Conservation (phyloP, 92 coral and sea anemone genomes). For the Siderastrea radians region DNA sequence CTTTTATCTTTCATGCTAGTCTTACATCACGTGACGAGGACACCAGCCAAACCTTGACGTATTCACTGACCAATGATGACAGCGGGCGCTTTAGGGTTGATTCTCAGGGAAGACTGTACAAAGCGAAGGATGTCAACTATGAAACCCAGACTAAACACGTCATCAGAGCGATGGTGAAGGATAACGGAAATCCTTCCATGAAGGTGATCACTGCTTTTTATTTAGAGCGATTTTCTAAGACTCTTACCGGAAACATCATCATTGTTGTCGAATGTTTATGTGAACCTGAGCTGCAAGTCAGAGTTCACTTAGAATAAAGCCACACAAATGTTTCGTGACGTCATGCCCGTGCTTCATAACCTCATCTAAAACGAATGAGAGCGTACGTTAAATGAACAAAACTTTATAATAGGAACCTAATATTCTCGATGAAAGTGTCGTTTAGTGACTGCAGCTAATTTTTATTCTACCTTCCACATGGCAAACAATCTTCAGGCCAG, state of each 20-base stretch:
- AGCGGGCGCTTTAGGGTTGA: slow-evolving; percentile 89
- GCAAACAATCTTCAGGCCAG: too few species aligned
- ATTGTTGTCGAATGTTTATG: not conserved
- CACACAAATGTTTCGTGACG: too few species aligned
- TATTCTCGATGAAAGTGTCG: too few species aligned
- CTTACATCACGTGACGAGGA: slow-evolving; percentile 87
- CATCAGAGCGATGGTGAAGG: slow-evolving; percentile 79
- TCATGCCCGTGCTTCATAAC: too few species aligned
- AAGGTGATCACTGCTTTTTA: slow-evolving; percentile 29
- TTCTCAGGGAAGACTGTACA: slow-evolving; percentile 75
- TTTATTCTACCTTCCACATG: too few species aligned
- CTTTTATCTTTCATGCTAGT: not conserved
- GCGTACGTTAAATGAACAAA: too few species aligned
- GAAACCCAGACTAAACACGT: slow-evolving; percentile 82
- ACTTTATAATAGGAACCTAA: too few species aligned
- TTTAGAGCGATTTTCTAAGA: not conserved
- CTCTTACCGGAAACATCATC: not conserved
- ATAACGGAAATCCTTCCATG: slow-evolving; percentile 86
- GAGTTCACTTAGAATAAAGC: too few species aligned
- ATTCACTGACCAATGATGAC: slow-evolving; percentile 85
- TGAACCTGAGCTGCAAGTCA: not conserved
- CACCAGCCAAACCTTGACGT: slow-evolving; percentile 70
- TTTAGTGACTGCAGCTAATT: too few species aligned
- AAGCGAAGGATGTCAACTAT: slow-evolving; percentile 79
- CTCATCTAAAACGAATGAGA: too few species aligned